A percentile compares a stretch with the other conserved stretches of the same genome.
These are phyloP conservation scores for Globodera ellingtonae DNA, from an alignment of 1,140 invertebrate genomes.

Conservation along the genomic window DNA sequence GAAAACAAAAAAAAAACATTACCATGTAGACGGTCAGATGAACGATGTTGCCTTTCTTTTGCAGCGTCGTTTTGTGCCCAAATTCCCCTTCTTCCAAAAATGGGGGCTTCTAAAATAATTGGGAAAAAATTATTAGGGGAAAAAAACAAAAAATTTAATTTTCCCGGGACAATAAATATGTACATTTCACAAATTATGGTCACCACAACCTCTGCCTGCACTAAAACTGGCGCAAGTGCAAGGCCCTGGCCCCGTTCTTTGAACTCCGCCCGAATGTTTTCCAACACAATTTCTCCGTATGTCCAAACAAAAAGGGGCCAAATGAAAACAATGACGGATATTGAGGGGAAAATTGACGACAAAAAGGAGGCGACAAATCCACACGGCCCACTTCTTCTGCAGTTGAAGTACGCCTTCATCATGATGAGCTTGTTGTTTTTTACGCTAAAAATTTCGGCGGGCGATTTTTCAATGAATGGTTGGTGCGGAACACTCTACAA, in stretches of 20 bases:
- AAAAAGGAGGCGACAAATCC: constrained; percentile 9
- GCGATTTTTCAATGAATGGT: background rate
- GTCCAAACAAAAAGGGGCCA: background rate
- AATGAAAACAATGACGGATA: constrained; percentile 2
- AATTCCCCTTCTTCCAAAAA: background rate
- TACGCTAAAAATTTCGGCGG: background rate
- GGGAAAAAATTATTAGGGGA: no score
- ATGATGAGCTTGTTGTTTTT: background rate
- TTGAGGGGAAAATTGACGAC: constrained; percentile 4
- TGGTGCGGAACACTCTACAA: background rate
- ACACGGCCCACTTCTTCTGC: background rate
- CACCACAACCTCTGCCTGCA: background rate
- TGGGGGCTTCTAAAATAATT: background rate
- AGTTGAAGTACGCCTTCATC: background rate
- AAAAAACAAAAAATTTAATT: no score
- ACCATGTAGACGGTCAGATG: constrained; percentile 28
- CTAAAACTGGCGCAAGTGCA: background rate
- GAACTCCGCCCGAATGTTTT: background rate
- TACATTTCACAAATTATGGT: background rate
- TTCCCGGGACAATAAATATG: no score
- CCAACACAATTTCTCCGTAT: background rate
- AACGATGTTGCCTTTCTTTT: constrained; percentile 34
- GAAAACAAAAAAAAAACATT: background rate
- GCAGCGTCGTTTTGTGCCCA: constrained; percentile 2
- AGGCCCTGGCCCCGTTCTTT: background rate